Percentiles rank a stretch among this genome's conserved stretches.
Conservation (phyloP, 2,113 vertebrate genomes). For the Nothoprocta pentlandii region DNA sequence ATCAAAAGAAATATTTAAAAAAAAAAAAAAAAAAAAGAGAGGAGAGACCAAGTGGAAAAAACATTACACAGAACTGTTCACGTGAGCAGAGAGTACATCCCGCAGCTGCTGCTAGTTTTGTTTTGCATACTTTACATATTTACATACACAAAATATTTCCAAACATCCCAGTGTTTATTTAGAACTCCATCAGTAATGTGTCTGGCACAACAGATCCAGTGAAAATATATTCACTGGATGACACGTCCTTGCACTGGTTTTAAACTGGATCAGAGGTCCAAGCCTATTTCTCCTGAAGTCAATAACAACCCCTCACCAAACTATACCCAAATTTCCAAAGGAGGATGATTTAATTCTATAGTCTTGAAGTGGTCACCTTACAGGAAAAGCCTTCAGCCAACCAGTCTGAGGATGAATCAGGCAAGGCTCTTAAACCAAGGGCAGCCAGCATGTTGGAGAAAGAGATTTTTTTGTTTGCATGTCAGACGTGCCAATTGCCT, state of each 20-base stretch:
- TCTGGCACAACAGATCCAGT: slow-evolving; percentile 69
- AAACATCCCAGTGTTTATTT: slow-evolving; percentile 78
- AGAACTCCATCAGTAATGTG: slow-evolving; percentile 70
- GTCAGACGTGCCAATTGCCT: slow-evolving; percentile 21
- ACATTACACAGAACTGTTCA: slow-evolving; percentile 63
- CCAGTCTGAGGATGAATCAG: slow-evolving; percentile 7
- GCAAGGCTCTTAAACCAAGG: slow-evolving; percentile 10
- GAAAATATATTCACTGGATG: slow-evolving; percentile 62
- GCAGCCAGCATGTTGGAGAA: background rate
- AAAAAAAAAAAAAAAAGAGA: background rate
- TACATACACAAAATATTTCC: slow-evolving; percentile 80
- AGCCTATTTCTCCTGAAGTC: background rate
- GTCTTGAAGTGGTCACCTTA: background rate
- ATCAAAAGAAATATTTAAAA: slow-evolving; percentile 21
- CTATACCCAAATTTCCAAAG: background rate
- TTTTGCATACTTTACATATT: slow-evolving; percentile 82
- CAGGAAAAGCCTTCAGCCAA: background rate
- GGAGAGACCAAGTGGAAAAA: slow-evolving; percentile 42
- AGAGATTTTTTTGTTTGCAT: background rate
- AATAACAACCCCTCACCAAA: background rate
- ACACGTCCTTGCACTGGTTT: slow-evolving; percentile 50
- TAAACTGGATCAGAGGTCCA: slow-evolving; percentile 20
- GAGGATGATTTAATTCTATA: background rate
- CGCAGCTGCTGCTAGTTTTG: slow-evolving; percentile 80
- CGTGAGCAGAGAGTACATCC: slow-evolving; percentile 57